Conservation (phyloP, 2,797 vertebrate genomes). For the Poecilia velifera region DNA sequence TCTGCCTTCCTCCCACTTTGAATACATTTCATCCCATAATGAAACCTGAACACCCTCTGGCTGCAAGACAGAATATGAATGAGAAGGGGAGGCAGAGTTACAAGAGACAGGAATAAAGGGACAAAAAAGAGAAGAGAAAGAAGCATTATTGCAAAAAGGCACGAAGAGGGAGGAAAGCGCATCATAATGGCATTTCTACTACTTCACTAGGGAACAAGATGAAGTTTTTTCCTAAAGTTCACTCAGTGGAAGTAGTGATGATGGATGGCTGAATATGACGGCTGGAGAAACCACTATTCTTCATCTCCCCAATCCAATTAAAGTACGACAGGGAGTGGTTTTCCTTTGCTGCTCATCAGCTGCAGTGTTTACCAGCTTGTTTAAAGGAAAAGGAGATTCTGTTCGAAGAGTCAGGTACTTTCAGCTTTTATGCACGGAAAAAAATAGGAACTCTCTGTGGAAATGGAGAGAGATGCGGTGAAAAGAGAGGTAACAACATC, state of each 20-base stretch:
- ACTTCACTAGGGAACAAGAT: constrained; percentile 44
- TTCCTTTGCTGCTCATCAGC: constrained; percentile 35
- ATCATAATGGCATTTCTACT: constrained; percentile 40
- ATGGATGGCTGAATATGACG: constrained; percentile 62
- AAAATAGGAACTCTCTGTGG: constrained; percentile 32
- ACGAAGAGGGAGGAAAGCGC: constrained; percentile 20
- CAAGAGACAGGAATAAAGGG: constrained; percentile 7
- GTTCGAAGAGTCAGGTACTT: constrained; percentile 11
- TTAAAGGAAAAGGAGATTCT: constrained; percentile 24
- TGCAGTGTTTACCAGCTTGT: constrained; percentile 43
- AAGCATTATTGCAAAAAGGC: constrained; percentile 9
- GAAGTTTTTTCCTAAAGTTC: constrained; percentile 59
- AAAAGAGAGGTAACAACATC: background rate
- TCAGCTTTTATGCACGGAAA: constrained; percentile 2
- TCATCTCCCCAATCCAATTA: constrained; percentile 70
- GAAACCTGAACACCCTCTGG: constrained; percentile 58
- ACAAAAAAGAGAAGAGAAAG: background rate
- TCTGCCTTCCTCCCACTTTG: constrained; percentile 55
- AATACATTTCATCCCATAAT: constrained; percentile 67
- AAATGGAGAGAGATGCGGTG: constrained; percentile 21
- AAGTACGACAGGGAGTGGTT: constrained; percentile 57
- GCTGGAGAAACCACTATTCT: constrained; percentile 45
- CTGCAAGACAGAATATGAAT: constrained; percentile 41
- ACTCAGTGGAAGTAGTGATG: constrained; percentile 49
- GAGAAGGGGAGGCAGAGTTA: constrained; percentile 34